Percentiles rank a stretch among this genome's conserved stretches.
Conservation (phyloP, 2,797 vertebrate genomes). For the Lemur catta region DNA sequence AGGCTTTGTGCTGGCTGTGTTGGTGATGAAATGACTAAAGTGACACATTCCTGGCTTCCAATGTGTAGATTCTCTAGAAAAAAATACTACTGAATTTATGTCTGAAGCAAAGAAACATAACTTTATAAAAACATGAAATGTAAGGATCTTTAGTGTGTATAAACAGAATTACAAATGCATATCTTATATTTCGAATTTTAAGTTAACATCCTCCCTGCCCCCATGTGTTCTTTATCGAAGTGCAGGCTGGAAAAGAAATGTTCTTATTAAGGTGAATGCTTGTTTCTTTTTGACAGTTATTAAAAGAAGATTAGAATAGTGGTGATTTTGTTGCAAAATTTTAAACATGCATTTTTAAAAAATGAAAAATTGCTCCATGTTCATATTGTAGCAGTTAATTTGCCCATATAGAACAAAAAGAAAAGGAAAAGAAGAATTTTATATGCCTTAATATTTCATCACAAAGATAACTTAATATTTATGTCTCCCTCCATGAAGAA, state of each 20-base stretch:
- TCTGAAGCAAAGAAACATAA: neutral
- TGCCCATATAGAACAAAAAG: neutral
- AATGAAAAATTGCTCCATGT: neutral
- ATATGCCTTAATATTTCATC: neutral
- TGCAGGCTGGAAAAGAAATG: neutral
- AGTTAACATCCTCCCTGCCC: neutral
- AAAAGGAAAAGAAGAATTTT: constrained; percentile 15
- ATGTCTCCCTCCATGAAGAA: neutral
- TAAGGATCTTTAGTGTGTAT: neutral
- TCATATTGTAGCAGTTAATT: constrained; percentile 1
- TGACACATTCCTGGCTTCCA: neutral
- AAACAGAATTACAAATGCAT: constrained; percentile 2
- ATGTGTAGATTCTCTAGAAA: neutral
- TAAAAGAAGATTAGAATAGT: neutral
- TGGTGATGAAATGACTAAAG: neutral
- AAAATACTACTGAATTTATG: neutral
- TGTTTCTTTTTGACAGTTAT: neutral
- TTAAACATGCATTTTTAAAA: neutral
- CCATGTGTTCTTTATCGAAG: constrained; percentile 24
- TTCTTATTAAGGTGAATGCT: neutral
- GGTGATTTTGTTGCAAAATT: constrained; percentile 17
- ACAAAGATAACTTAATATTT: neutral
- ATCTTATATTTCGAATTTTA: constrained; percentile 44
- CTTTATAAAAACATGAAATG: constrained; percentile 14
- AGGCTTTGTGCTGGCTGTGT: neutral